Evolutionary conservation across 2,797 vertebrate species (phyloP), one percentile per base, ranked within the genome.

Genomic region (Crenuchus spilurus): DNA sequence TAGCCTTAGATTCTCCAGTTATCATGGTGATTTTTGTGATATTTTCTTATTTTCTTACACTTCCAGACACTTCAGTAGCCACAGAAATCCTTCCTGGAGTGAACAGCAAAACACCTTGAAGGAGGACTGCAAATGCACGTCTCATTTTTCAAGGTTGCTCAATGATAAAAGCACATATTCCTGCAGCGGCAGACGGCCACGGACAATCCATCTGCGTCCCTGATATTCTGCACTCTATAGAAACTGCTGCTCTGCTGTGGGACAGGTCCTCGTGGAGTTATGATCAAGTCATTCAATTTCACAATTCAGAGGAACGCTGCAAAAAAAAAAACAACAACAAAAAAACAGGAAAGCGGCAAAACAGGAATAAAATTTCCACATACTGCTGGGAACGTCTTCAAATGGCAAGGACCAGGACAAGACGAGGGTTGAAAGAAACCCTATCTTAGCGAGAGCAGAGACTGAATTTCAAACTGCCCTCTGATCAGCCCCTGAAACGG

Each of bases 131-230:
- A 87, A 82, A 87, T 85, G 60, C 70, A 46, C 80, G 84, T 82
- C 83, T 85, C 80, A 75, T 78, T 89, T 84, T 79, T 87, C 91
- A 92, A 92, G 91, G 91, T 90, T 91, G 87, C 83, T 89, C 86
- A 84, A 88, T 87, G 88, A 88, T 90, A 90, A 92, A 65, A 87
- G 88, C 85, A 85, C 75, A 75, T 76, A 83, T 87, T 88, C 85
- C 82, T 86, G 65, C 83, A 76, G 78, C 88, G 86, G 88, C 88
- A 88, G 85, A 80, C 68, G 58, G 75, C 24, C 84, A 78, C 82
- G 81, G 85, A 78, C 78, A 22, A 70, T 68, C 70, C 60, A 52
- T 55, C 66, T 85, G 80, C 83, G 82, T 73, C 79, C 68, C 78
- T 80, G 83, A 85, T 75, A 75, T 74, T 49, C 87, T 84, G 64